Percentiles rank a stretch among this genome's conserved stretches.
phyloP scores from a whole-genome alignment of 2,113 vertebrate genomes.

The Todiramphus chloris region DNA sequence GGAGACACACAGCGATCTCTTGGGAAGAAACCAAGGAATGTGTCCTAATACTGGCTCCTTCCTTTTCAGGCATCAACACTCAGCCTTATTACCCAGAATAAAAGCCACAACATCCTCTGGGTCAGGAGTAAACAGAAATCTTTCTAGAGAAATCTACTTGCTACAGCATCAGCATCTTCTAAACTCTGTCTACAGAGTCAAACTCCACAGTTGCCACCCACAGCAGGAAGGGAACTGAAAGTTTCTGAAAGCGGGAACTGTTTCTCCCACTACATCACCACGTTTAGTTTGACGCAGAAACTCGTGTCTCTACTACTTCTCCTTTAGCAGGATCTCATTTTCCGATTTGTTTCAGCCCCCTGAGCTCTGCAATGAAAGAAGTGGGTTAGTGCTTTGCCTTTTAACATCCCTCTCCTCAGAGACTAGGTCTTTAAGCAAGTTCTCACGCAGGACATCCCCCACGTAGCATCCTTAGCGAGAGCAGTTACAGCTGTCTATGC shows the following conservation, averaged over 20 bases:
- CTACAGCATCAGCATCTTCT: neutral
- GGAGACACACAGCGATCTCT: constrained; percentile 17
- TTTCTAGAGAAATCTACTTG: neutral
- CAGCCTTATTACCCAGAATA: constrained; percentile 8
- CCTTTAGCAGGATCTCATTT: neutral
- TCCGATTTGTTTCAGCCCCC: neutral
- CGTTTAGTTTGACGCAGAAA: neutral
- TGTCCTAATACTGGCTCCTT: neutral
- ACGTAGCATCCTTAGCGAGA: accelerated
- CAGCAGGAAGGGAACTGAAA: neutral
- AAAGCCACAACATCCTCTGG: constrained; percentile 59
- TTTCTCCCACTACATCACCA: neutral
- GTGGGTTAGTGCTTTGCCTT: neutral
- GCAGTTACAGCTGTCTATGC: accelerated
- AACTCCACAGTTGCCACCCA: neutral
- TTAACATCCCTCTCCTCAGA: neutral
- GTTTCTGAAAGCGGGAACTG: neutral
- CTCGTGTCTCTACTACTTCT: neutral
- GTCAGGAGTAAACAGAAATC: constrained; percentile 40
- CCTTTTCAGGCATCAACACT: constrained; percentile 57
- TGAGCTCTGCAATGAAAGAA: neutral
- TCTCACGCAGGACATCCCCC: neutral
- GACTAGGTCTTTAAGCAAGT: neutral
- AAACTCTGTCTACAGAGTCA: neutral
- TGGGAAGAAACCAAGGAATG: constrained; percentile 61